Conservation (phyloP, 2,888 invertebrate genomes). For the Dicranocentrus wangi region DNA sequence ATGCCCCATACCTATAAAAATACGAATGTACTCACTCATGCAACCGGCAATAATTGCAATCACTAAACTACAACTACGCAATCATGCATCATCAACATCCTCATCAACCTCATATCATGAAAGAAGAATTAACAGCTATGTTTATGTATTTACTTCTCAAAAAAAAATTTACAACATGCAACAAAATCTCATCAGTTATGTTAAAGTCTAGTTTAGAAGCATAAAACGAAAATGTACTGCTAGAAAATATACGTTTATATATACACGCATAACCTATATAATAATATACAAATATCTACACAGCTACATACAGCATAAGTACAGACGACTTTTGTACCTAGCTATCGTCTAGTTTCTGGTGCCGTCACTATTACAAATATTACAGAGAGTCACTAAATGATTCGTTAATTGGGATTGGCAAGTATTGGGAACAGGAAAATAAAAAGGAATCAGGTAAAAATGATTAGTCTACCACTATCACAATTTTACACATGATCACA, state of each 20-base stretch:
- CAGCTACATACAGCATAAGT: too few relatives aligned
- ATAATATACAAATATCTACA: too few relatives aligned
- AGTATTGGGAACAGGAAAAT: conserved; percentile 44
- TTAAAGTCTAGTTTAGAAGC: conserved; percentile 17
- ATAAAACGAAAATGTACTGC: conserved; percentile 25
- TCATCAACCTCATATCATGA: conserved; percentile 5
- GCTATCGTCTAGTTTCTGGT: background rate
- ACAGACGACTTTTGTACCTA: too few relatives aligned
- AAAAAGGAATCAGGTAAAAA: conserved; percentile 7
- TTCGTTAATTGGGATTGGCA: conserved; percentile 47
- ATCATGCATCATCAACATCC: conserved; percentile 37
- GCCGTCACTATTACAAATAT: conserved; percentile 26
- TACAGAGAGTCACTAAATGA: conserved; percentile 16
- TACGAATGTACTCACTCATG: conserved; percentile 5
- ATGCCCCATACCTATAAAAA: background rate
- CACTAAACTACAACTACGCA: conserved; percentile 30
- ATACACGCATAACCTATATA: too few relatives aligned
- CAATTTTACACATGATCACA: background rate
- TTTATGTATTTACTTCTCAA: conserved; percentile 3
- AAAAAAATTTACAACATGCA: conserved; percentile 17
- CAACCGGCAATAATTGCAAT: conserved; percentile 52
- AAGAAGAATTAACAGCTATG: conserved; percentile 43
- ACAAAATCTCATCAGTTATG: conserved; percentile 1
- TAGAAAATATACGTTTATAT: too few relatives aligned
- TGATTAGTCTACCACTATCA: background rate